phyloP scores from a whole-genome alignment of 1,140 invertebrate genomes.

The Dryas iulia region DNA sequence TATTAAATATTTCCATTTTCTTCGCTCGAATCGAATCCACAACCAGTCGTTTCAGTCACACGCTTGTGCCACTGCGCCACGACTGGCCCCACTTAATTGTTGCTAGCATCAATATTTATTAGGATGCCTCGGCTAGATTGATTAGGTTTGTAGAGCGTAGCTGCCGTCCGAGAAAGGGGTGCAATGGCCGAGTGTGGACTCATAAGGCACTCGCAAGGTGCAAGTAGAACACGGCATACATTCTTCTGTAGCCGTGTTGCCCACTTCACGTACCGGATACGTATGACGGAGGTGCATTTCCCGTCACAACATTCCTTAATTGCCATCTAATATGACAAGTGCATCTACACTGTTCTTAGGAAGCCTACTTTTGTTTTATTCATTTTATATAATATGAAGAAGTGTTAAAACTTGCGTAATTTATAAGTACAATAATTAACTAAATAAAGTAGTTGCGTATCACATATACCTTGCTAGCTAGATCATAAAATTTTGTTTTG shows the following conservation, averaged over 20 bases:
- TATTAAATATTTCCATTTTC: too few species aligned
- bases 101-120: conserved; percentile 49
- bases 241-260: conserved; percentile 63
- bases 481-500: too few species aligned
- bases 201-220: conserved; percentile 41
- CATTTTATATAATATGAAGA: neutral
- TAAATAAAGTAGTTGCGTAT: too few species aligned
- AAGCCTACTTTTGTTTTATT: neutral
- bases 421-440: too few species aligned
- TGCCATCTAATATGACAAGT: conserved; percentile 5
- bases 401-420: too few species aligned
- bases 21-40: too few species aligned
- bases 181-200: conserved; percentile 65
- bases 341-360: neutral
- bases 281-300: conserved; percentile 56
- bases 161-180: conserved; percentile 73
- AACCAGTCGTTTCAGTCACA: too few species aligned
- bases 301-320: conserved; percentile 38
- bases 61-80: too few species aligned
- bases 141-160: conserved; percentile 74
- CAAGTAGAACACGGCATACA: conserved; percentile 72
- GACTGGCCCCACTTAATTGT: neutral
- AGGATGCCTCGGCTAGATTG: conserved; percentile 49
- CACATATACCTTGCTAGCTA: too few species aligned
- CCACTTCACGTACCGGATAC: conserved; percentile 63